Conservation (phyloP, 2,797 vertebrate genomes). For the Nyctibius grandis region DNA sequence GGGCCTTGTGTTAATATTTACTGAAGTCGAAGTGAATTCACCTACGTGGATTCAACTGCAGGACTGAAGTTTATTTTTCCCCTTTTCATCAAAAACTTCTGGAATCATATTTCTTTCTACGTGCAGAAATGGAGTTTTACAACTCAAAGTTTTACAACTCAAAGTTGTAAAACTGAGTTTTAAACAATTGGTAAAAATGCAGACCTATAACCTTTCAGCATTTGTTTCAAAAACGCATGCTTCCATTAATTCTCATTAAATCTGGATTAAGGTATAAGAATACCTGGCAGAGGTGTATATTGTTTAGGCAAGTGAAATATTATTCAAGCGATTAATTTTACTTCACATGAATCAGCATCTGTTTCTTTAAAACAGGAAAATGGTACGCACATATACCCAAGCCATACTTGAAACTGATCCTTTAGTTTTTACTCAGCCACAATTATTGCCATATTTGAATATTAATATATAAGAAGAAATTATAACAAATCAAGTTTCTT, state of each 20-base stretch:
- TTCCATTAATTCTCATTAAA: conserved; percentile 43
- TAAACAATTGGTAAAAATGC: conserved; percentile 39
- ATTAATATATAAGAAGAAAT: background rate
- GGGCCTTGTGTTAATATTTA: conserved; percentile 23
- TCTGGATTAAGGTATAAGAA: conserved; percentile 18
- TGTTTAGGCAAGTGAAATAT: conserved; percentile 8
- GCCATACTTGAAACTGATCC: background rate
- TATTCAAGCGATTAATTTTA: conserved; percentile 27
- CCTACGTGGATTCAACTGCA: background rate
- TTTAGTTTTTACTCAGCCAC: conserved; percentile 4
- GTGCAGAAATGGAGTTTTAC: conserved; percentile 22
- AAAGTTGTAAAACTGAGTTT: conserved; percentile 26
- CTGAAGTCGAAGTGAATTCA: conserved; percentile 6
- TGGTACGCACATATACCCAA: background rate
- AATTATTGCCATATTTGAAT: background rate
- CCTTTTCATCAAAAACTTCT: conserved; percentile 21
- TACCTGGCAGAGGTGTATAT: conserved; percentile 27
- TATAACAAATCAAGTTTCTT: background rate
- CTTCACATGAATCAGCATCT: background rate
- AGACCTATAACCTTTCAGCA: background rate
- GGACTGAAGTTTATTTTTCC: background rate
- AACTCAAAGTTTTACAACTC: background rate
- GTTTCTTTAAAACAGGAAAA: conserved; percentile 25
- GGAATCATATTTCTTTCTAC: conserved; percentile 36
- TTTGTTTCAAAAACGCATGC: background rate